These are phyloP conservation scores for Corythoichthys haematopterus DNA, from an alignment of 2,113 vertebrate genomes.

Conservation along the genomic window DNA sequence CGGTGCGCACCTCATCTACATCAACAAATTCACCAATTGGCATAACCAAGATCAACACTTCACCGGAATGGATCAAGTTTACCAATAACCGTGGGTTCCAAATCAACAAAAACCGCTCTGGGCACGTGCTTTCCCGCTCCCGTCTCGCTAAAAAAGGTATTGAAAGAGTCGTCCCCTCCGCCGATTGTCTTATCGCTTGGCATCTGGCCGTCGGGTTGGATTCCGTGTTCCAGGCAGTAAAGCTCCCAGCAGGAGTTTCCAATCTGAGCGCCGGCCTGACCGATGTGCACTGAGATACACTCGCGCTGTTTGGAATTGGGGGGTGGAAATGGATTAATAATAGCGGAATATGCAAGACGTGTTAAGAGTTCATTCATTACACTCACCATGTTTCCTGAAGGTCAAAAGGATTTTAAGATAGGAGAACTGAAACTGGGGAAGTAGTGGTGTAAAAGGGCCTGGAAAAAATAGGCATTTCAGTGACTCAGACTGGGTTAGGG, in stretches of 20 bases:
- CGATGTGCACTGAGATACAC: constrained; percentile 2
- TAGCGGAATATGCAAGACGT: neutral
- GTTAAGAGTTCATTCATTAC: too few species aligned
- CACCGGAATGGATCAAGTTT: neutral
- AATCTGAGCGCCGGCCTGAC: constrained; percentile 1
- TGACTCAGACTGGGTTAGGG: too few species aligned
- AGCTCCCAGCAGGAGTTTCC: constrained; percentile 1
- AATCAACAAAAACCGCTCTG: neutral
- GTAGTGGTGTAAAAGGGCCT: neutral
- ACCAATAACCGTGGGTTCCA: constrained; percentile 5
- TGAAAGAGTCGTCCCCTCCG: neutral
- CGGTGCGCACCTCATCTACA: constrained; percentile 76
- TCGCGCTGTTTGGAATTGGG: neutral
- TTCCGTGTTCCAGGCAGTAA: constrained; percentile 1
- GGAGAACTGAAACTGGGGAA: neutral
- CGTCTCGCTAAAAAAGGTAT: constrained; percentile 4
- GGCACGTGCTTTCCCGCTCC: constrained; percentile 4
- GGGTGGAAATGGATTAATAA: neutral
- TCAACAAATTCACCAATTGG: neutral
- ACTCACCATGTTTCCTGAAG: constrained; percentile 1
- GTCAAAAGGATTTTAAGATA: neutral
- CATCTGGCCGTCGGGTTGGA: constrained; percentile 4
- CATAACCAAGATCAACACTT: neutral
- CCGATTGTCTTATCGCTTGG: constrained; percentile 3
- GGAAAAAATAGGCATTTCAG: too few species aligned